Conservation (phyloP, 64 coral and sea anemone genomes). For the Acropora yongei region DNA sequence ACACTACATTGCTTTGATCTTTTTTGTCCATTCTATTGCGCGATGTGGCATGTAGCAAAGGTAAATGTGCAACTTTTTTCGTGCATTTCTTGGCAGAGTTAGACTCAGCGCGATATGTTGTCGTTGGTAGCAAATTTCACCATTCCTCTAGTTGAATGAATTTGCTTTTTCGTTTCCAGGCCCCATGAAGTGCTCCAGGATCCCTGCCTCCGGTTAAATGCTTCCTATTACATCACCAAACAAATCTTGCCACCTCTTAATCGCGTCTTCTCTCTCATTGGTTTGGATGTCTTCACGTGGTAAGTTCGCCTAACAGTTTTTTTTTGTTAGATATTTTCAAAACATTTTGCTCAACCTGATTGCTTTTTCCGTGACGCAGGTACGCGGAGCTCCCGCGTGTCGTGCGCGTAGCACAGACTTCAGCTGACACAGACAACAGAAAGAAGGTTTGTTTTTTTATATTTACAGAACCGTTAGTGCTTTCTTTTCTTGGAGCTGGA, state of each 20-base stretch:
- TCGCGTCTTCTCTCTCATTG: constrained; percentile 88
- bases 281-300: constrained; percentile 84
- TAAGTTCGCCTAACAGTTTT: not conserved
- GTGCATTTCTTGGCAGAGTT: too few species aligned
- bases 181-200: constrained; percentile 91
- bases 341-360: too few species aligned
- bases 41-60: too few species aligned
- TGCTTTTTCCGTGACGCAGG: not conserved
- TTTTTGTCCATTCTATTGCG: too few species aligned
- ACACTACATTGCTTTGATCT: not conserved
- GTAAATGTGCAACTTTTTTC: too few species aligned
- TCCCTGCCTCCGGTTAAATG: constrained; percentile 79
- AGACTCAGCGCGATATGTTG: not conserved
- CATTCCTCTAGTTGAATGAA: not conserved
- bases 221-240: constrained; percentile 96
- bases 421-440: constrained; percentile 35
- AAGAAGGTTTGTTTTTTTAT: constrained; percentile 46
- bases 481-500: too few species aligned
- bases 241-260: constrained; percentile 89
- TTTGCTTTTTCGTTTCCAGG: constrained; percentile 31
- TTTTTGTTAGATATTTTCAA: too few species aligned
- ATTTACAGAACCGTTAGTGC: too few species aligned
- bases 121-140: not conserved
- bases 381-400: constrained; percentile 83
- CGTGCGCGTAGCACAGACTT: constrained; percentile 68